These are phyloP conservation scores for Xerus rutilus DNA, from an alignment of 2,797 vertebrate genomes.

Conservation along the genomic window DNA sequence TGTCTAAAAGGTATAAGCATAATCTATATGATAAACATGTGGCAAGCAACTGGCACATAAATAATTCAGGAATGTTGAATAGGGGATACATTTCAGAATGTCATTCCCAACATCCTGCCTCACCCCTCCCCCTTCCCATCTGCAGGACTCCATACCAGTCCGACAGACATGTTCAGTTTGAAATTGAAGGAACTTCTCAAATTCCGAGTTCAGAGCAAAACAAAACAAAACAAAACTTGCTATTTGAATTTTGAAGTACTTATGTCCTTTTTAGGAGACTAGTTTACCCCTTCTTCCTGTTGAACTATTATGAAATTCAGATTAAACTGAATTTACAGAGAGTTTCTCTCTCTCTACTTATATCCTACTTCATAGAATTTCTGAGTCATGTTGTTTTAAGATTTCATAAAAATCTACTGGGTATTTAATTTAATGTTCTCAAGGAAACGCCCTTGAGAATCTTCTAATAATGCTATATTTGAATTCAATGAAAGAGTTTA, in stretches of 20 bases:
- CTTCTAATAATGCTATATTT: constrained; percentile 52
- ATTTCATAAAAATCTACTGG: constrained; percentile 23
- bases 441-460: constrained; percentile 55
- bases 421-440: constrained; percentile 58
- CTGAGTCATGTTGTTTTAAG: constrained; percentile 57
- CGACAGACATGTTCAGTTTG: background rate
- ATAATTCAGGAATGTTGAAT: constrained; percentile 70
- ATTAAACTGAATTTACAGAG: constrained; percentile 36
- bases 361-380: constrained; percentile 19
- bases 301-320: constrained; percentile 53
- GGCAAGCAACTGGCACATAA: constrained; percentile 71
- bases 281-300: background rate
- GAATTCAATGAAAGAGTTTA: constrained; percentile 58
- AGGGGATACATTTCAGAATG: constrained; percentile 4
- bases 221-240: background rate
- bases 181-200: constrained; percentile 56
- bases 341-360: background rate
- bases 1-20: constrained; percentile 51
- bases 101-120: background rate
- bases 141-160: background rate
- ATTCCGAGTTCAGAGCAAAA: constrained; percentile 32
- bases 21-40: constrained; percentile 78
- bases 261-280: background rate
- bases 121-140: background rate
- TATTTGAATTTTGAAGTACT: constrained; percentile 35